Evolutionary conservation across 1,140 invertebrate species (phyloP).

Genomic region (Drosophila setifemur): DNA sequence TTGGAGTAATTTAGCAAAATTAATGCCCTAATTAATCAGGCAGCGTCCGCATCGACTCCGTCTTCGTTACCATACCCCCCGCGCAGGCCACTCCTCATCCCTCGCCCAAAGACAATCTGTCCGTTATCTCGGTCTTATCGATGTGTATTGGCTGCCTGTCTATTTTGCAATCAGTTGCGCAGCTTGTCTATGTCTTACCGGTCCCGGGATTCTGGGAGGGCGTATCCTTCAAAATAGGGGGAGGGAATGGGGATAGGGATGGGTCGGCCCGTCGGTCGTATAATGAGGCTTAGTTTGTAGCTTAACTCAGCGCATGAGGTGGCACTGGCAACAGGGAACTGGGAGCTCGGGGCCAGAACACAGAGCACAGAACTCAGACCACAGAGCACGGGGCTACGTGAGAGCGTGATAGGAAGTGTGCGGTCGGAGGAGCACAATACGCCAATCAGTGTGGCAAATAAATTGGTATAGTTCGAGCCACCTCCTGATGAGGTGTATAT

Average conservation of each 20-base stretch:
- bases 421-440: slow-evolving; percentile 39
- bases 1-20: slow-evolving; percentile 82
- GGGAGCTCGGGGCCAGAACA: slow-evolving; percentile 2
- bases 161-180: slow-evolving; percentile 62
- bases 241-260: neutral
- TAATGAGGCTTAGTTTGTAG: slow-evolving; percentile 59
- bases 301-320: slow-evolving; percentile 11
- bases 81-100: neutral
- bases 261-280: no score
- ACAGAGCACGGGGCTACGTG: slow-evolving; percentile 26
- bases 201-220: neutral
- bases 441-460: slow-evolving; percentile 58
- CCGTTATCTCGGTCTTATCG: slow-evolving; percentile 46
- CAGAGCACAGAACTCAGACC: no score
- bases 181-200: slow-evolving; percentile 47
- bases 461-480: slow-evolving; percentile 45
- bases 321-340: neutral
- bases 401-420: slow-evolving; percentile 20
- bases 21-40: slow-evolving; percentile 79
- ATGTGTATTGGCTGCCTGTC: slow-evolving; percentile 56
- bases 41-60: slow-evolving; percentile 23
- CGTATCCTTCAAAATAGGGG: neutral
- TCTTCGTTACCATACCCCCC: neutral
- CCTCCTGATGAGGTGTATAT: neutral
- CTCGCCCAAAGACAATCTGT: slow-evolving; percentile 41